These are phyloP conservation scores for Aphelenchoides bicaudatus DNA, from an alignment of 2,888 invertebrate species.

Conservation along the genomic window DNA sequence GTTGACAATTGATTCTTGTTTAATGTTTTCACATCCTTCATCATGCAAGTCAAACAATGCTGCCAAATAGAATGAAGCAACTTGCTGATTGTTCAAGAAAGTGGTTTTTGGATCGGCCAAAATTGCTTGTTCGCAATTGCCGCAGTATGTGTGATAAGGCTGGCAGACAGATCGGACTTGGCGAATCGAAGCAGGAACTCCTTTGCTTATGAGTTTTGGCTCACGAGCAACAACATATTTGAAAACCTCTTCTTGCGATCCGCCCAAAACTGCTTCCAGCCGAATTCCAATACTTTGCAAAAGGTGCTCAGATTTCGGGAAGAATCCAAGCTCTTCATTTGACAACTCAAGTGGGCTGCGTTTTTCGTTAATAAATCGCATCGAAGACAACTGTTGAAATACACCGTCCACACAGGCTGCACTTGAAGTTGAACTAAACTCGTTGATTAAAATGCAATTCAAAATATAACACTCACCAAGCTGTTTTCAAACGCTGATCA, in stretches of 20 bases:
- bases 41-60: slow-evolving; percentile 56
- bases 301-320: background rate
- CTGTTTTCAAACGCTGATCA: slow-evolving; percentile 38
- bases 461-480: slow-evolving; percentile 14
- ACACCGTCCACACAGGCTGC: slow-evolving; percentile 41
- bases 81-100: slow-evolving; percentile 52
- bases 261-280: slow-evolving; percentile 14
- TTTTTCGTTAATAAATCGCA: slow-evolving; percentile 29
- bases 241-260: slow-evolving; percentile 25
- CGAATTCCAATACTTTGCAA: slow-evolving; percentile 14
- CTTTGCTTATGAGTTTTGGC: slow-evolving; percentile 18
- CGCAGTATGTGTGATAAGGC: slow-evolving; percentile 53
- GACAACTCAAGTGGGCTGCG: slow-evolving; percentile 42
- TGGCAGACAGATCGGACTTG: slow-evolving; percentile 48
- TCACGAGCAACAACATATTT: slow-evolving; percentile 34
- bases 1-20: slow-evolving; percentile 43
- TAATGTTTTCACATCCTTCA: slow-evolving; percentile 43
- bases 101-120: slow-evolving; percentile 42
- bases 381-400: slow-evolving; percentile 34
- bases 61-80: slow-evolving; percentile 49
- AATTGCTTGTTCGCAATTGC: slow-evolving; percentile 47
- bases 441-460: no score
- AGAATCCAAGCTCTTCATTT: slow-evolving; percentile 25
- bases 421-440: background rate
- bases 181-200: slow-evolving; percentile 20